A percentile compares a stretch with the other conserved stretches of the same genome.
These are phyloP conservation scores for Caenorhabditis virilis DNA, from an alignment of 2,888 invertebrate genomes.

Conservation along the genomic window DNA sequence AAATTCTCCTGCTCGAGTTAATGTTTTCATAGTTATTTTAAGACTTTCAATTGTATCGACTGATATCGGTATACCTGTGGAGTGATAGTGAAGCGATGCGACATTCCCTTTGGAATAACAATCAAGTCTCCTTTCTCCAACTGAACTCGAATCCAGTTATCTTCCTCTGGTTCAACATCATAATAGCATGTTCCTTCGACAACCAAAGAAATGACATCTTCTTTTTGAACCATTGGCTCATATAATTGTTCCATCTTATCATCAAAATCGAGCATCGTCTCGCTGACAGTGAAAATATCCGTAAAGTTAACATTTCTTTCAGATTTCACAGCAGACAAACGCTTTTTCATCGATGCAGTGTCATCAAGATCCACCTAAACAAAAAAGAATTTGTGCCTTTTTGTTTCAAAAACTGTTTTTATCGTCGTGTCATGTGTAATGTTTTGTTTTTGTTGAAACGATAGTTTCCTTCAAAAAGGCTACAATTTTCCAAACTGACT, in stretches of 20 bases:
- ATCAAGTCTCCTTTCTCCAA: constrained; percentile 61
- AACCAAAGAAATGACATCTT: constrained; percentile 58
- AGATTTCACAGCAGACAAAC: constrained; percentile 55
- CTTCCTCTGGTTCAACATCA: constrained; percentile 62
- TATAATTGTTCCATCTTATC: constrained; percentile 63
- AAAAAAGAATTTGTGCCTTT: too few species aligned
- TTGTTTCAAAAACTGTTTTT: too few species aligned
- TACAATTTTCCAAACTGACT: not conserved
- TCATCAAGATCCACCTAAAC: constrained; percentile 62
- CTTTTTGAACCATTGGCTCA: constrained; percentile 54
- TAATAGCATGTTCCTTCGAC: constrained; percentile 61
- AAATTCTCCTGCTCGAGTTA: too few species aligned
- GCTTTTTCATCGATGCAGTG: constrained; percentile 62
- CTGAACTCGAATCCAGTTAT: constrained; percentile 62
- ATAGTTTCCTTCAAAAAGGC: not conserved
- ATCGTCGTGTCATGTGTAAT: not conserved
- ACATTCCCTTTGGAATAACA: constrained; percentile 60
- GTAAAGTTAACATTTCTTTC: constrained; percentile 53
- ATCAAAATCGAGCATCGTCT: constrained; percentile 49
- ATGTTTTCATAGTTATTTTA: too few species aligned
- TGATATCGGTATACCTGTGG: constrained; percentile 57
- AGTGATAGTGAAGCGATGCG: constrained; percentile 61
- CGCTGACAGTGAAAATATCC: constrained; percentile 59
- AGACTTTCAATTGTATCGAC: too few species aligned
- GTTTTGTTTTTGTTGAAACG: not conserved